Evolutionary conservation across 2,888 invertebrate genomes (phyloP), one percentile per base, ranked within the genome.

Genomic region (Cheilosia pagana): DNA sequence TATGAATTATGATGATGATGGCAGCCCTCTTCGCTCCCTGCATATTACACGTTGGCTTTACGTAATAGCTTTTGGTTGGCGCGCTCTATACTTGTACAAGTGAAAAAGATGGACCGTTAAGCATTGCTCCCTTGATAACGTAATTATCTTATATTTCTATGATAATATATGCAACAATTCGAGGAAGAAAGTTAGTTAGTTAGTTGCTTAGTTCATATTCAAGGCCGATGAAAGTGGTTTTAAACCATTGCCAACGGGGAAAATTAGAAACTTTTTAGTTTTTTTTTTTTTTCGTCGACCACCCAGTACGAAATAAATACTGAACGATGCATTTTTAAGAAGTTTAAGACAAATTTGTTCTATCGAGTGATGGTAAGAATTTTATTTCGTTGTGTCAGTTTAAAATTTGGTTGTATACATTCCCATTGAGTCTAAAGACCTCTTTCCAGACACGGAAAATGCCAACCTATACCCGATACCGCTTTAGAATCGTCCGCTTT

Each of bases 171-270:
- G 28, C 60, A 62, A 21, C 25, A 25, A 43, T 43, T 31, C 8
- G 60, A 59, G 59, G 60, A 67, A 59, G 67, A 68, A 77, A 77
- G 76, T 77, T 39, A 8, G 3, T 55, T 45, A 60, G 21, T 60
- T 77, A 45, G 53, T 7, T 43, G 43, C 28, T 21, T 55, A 35
- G 8, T 55, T 68, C 19, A 53, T 48, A 60, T 68, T 68, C 68
- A 77, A 77, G 68, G 68, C 45, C 68, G 19, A 70, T 62, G 77
- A 77, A 77, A 68, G 77, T 77, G 62, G 31, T 28, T 52, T 35
- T 25, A 12, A 39, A 39, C 35, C 39, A 48, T 63, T 55, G 53
- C 55, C 48, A 63, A 63, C 63, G 39, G 39, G 57, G 48, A 57
- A 74, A 75, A 75, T 50, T 59, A 75, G 57, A 75, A 67, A 59